Conservation (phyloP, 2,888 invertebrate genomes). For the Cheilosia urbana region DNA sequence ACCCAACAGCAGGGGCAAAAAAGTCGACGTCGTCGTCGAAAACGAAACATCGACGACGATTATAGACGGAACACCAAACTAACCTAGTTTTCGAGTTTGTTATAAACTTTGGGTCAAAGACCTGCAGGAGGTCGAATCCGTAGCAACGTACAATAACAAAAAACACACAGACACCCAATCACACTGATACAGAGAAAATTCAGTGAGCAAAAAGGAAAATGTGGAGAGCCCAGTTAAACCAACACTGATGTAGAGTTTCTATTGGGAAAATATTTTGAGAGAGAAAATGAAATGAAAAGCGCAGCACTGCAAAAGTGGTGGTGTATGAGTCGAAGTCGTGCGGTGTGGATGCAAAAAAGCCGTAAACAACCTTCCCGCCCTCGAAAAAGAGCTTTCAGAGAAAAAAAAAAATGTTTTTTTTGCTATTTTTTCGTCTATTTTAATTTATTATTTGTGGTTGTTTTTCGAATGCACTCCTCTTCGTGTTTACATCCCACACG, state of each 20-base stretch:
- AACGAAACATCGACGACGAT: constrained; percentile 49
- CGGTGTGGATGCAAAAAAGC: constrained; percentile 38
- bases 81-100: constrained; percentile 76
- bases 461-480: constrained; percentile 36
- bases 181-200: constrained; percentile 35
- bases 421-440: constrained; percentile 64
- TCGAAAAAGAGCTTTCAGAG: constrained; percentile 52
- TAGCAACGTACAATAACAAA: constrained; percentile 80
- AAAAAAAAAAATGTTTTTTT: too few relatives aligned
- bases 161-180: constrained; percentile 66
- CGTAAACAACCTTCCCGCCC: constrained; percentile 61
- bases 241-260: constrained; percentile 19
- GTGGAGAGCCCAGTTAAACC: constrained; percentile 26
- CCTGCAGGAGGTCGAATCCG: constrained; percentile 78
- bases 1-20: constrained; percentile 47
- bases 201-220: constrained; percentile 39
- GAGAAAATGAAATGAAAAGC: constrained; percentile 77
- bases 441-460: constrained; percentile 51
- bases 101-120: constrained; percentile 77
- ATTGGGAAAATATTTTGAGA: constrained; percentile 61
- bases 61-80: constrained; percentile 77
- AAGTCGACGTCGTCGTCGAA: constrained; percentile 57
- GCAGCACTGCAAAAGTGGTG: constrained; percentile 51
- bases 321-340: constrained; percentile 54
- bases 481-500: constrained; percentile 47